Conservation (phyloP, 2,113 vertebrate genomes). For the Manacus vitellinus region DNA sequence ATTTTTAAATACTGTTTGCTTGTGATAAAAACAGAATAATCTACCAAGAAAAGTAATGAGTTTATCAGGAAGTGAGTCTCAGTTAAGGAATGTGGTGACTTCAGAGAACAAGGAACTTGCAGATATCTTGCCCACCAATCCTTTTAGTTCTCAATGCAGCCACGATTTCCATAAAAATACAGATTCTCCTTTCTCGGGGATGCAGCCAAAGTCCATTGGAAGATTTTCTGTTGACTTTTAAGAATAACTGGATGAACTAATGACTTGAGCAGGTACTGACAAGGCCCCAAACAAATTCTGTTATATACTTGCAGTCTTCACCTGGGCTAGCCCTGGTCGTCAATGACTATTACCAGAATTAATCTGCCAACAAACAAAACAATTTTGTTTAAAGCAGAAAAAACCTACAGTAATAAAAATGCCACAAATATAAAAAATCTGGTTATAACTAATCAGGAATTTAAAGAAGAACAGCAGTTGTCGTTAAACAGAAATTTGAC, state of each 20-base stretch:
- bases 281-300: not conserved
- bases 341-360: not conserved
- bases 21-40: not conserved
- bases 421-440: not conserved
- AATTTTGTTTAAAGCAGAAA: not conserved
- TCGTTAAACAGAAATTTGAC: not conserved
- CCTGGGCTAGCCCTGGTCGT: not conserved
- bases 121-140: not conserved
- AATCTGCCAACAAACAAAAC: not conserved
- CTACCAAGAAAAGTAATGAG: not conserved
- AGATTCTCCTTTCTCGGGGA: not conserved
- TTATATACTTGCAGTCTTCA: not conserved
- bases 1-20: not conserved
- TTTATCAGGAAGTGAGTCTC: slow-evolving; percentile 3
- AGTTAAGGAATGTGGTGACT: not conserved
- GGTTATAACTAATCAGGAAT: not conserved
- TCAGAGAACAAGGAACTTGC: not conserved
- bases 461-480: not conserved
- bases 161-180: not conserved
- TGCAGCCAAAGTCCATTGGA: not conserved
- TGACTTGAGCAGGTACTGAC: not conserved
- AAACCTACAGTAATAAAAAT: not conserved
- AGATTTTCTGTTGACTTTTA: not conserved
- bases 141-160: not conserved
- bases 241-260: not conserved